phyloP scores from a whole-genome alignment of 2,113 vertebrate species.

The Mastomys coucha region DNA sequence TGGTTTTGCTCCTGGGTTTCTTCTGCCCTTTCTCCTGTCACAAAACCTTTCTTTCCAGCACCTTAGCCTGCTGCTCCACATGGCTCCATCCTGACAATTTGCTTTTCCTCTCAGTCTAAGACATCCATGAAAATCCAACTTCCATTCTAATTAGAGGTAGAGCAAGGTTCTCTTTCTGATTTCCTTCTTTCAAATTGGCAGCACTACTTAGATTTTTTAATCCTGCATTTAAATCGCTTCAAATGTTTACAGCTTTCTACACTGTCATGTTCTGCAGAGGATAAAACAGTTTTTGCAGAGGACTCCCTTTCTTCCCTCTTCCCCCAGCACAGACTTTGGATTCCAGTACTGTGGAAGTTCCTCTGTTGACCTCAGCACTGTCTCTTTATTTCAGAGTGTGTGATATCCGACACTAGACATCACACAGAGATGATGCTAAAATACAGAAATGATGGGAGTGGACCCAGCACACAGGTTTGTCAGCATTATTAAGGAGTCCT shows the following conservation, averaged over 20 bases:
- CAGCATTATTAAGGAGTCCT: neutral
- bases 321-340: neutral
- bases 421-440: neutral
- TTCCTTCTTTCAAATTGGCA: neutral
- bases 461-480: neutral
- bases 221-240: neutral
- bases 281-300: neutral
- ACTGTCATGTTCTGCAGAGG: neutral
- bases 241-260: neutral
- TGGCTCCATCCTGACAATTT: neutral
- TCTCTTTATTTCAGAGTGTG: neutral
- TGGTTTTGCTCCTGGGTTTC: neutral
- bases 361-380: neutral
- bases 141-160: neutral
- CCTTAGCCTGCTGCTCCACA: neutral
- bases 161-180: neutral
- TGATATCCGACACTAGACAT: neutral
- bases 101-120: neutral
- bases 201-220: neutral
- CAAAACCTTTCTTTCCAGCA: neutral
- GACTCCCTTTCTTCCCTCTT: neutral
- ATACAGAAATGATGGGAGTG: neutral
- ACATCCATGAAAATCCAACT: conserved; percentile 2
- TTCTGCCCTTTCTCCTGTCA: neutral
- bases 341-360: neutral